phyloP scores from a whole-genome alignment of 2,888 invertebrate species.

The Spodoptera picta region DNA sequence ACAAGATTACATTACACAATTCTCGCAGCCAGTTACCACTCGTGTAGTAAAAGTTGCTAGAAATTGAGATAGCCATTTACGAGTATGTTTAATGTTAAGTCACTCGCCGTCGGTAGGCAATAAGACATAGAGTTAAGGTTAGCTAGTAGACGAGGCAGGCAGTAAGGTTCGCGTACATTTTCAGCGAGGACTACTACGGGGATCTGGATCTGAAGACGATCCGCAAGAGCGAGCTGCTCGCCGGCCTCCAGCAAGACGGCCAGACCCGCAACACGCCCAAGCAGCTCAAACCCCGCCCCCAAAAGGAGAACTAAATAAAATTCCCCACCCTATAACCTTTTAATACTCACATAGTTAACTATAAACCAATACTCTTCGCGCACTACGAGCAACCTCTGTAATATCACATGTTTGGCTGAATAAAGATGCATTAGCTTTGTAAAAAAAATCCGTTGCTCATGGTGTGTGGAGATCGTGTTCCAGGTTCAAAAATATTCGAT shows the following conservation, averaged over 20 bases:
- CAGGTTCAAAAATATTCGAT: slow-evolving; percentile 79
- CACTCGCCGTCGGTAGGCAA: slow-evolving; percentile 53
- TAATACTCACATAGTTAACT: slow-evolving; percentile 82
- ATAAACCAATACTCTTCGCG: slow-evolving; percentile 68
- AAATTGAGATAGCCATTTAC: slow-evolving; percentile 74
- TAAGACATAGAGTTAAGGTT: slow-evolving; percentile 68
- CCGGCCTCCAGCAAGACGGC: slow-evolving; percentile 92
- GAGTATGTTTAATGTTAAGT: slow-evolving; percentile 35
- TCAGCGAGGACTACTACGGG: slow-evolving; percentile 99
- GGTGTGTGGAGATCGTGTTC: slow-evolving; percentile 74
- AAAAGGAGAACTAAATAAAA: slow-evolving; percentile 84
- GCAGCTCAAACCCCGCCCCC: slow-evolving; percentile 88
- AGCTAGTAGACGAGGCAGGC: slow-evolving; percentile 75
- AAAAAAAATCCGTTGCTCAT: slow-evolving; percentile 65
- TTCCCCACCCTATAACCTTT: slow-evolving; percentile 74
- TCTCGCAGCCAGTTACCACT: slow-evolving; percentile 71
- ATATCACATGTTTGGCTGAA: slow-evolving; percentile 55
- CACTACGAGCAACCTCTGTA: slow-evolving; percentile 67
- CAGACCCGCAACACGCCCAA: slow-evolving; percentile 81
- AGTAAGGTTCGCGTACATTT: slow-evolving; percentile 87
- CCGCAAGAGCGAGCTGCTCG: slow-evolving; percentile 97
- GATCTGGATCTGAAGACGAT: slow-evolving; percentile 98
- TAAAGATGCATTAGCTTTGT: slow-evolving; percentile 40
- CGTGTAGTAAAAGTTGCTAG: slow-evolving; percentile 79
- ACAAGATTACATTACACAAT: slow-evolving; percentile 84